phyloP scores from a whole-genome alignment of 1,140 invertebrate genomes.

The Leptopilina boulardi region DNA sequence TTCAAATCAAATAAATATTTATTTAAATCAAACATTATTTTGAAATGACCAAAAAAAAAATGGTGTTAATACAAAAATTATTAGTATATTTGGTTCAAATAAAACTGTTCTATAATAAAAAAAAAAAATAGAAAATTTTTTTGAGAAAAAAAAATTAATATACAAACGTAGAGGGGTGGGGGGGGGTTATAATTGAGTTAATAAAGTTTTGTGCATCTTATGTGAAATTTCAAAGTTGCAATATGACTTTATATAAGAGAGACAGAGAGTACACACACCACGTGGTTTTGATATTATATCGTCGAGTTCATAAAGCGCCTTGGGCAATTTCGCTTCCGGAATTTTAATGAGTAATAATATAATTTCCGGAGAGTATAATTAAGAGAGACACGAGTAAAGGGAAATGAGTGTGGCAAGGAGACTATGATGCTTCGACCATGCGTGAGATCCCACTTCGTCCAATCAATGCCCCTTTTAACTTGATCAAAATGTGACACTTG shows the following conservation, averaged over 20 bases:
- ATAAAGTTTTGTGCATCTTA: neutral
- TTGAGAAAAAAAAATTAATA: no score
- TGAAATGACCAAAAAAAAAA: no score
- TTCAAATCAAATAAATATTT: no score
- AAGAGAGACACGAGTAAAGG: slow-evolving; percentile 51
- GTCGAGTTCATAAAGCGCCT: slow-evolving; percentile 28
- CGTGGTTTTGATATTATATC: slow-evolving; percentile 26
- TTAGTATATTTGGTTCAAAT: no score
- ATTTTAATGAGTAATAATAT: slow-evolving; percentile 62
- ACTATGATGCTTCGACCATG: slow-evolving; percentile 38
- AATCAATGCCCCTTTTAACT: slow-evolving; percentile 45
- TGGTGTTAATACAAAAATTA: no score
- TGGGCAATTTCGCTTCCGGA: slow-evolving; percentile 56
- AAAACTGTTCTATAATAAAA: no score
- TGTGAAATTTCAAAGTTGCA: neutral
- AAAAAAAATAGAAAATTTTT: no score
- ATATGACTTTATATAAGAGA: neutral
- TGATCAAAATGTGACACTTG: slow-evolving; percentile 45
- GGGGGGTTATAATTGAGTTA: no score
- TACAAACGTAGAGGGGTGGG: no score
- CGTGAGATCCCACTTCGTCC: slow-evolving; percentile 53
- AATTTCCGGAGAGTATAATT: slow-evolving; percentile 59
- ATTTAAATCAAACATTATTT: no score
- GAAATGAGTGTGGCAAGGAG: slow-evolving; percentile 37
- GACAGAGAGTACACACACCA: neutral